These are phyloP conservation scores for Pseudochaenichthys georgianus DNA, from an alignment of 2,797 vertebrate genomes.

Conservation along the genomic window DNA sequence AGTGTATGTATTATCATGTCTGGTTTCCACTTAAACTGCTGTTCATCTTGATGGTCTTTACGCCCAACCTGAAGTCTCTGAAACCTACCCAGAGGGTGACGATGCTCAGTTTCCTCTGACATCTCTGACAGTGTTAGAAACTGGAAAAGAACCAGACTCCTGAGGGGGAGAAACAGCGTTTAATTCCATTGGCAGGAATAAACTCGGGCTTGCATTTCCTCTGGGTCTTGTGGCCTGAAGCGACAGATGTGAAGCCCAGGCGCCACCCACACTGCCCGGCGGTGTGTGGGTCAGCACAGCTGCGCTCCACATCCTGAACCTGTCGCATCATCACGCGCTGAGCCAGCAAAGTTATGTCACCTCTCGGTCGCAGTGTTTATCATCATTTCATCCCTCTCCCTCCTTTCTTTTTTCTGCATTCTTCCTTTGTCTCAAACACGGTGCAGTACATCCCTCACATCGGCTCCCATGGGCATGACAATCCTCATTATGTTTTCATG, in stretches of 20 bases:
- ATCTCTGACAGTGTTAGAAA: constrained; percentile 23
- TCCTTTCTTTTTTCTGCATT: constrained; percentile 53
- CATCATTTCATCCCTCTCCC: not conserved
- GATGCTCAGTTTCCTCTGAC: constrained; percentile 51
- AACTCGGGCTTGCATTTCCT: constrained; percentile 50
- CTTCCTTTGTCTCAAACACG: constrained; percentile 53
- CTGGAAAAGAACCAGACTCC: constrained; percentile 41
- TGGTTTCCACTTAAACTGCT: constrained; percentile 33
- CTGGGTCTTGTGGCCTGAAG: constrained; percentile 48
- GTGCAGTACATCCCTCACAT: constrained; percentile 56
- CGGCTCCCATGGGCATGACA: constrained; percentile 65
- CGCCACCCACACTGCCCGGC: constrained; percentile 31
- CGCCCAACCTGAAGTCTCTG: constrained; percentile 27
- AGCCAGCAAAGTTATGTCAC: constrained; percentile 63
- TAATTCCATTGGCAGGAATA: constrained; percentile 43
- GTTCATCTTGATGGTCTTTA: constrained; percentile 25
- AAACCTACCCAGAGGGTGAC: constrained; percentile 44
- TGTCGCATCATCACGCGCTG: constrained; percentile 35
- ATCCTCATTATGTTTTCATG: constrained; percentile 79
- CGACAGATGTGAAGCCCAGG: constrained; percentile 54
- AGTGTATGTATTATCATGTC: constrained; percentile 8
- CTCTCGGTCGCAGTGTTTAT: constrained; percentile 49
- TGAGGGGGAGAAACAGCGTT: not conserved
- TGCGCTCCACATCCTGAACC: constrained; percentile 31
- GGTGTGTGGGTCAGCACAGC: constrained; percentile 57